Evolutionary conservation across 2,113 vertebrate species (phyloP), one percentile per base, ranked within the genome.

Genomic region (Boleophthalmus pectinirostris): DNA sequence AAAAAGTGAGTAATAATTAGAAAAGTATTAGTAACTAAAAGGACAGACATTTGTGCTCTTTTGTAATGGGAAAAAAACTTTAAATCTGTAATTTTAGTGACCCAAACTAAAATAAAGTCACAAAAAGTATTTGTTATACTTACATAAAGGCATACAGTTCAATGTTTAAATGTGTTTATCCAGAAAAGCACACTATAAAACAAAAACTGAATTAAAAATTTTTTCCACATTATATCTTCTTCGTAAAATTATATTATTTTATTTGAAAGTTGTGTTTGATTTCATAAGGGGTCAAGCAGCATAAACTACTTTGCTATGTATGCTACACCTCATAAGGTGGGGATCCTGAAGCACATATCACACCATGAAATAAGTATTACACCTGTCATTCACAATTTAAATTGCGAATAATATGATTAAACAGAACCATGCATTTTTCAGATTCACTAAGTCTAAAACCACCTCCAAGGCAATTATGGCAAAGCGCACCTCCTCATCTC

Each of bases 381-480:
- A 81, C 72, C 51, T 60, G 14, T 71, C 20, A 73, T 72, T 81
- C 49, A 68, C 81, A 71, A 85, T 83, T 80, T 64, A 38, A 64
- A 64, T 38, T 11, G 29, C 43, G 61, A 38, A 64, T 78, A 74
- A 68, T 73, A 70, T 81, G 75, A 80, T 82, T 76, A 70, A 74
- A 69, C 57, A 3, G 67, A 20, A 70, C 56, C 66, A 72, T 15
- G 33, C 75, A 82, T 81, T 72, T 75, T 57, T 73, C 25, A 61
- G 16, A 61, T 25, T 68, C 58, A 23, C 75, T 57, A 64, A 80
- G 65, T 78, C 53, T 13, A 66, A n/a, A 80, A 72, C 70, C 75
- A 79, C 66, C 82, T 75, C 75, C 63, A 66, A 89, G 80, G 80
- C 83, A 86, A 85, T 91, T 86, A 87, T 66, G 9, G 61, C 61